A percentile compares a stretch with the other conserved stretches of the same genome.
These are phyloP conservation scores for Cariama cristata DNA, from an alignment of 2,113 vertebrate genomes.

Conservation along the genomic window DNA sequence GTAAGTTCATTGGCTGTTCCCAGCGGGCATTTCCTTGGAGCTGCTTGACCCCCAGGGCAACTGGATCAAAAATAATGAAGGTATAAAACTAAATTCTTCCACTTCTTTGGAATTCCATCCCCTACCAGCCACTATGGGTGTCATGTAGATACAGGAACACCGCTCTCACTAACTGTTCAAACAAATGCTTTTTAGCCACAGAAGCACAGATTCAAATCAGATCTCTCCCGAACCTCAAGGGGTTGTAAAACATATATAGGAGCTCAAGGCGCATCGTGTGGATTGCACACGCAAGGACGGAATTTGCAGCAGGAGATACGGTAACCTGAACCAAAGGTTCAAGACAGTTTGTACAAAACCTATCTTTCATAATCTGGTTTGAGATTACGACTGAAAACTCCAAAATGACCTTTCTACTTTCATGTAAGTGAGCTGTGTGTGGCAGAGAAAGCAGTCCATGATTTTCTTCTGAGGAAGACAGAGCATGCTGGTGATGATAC, in stretches of 20 bases:
- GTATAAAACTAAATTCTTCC: not conserved
- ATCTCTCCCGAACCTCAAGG: not conserved
- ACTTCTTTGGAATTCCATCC: not conserved
- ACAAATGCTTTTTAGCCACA: no score
- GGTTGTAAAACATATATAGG: accelerated
- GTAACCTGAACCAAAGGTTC: not conserved
- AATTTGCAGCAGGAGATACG: not conserved
- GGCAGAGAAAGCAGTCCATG: not conserved
- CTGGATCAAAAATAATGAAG: constrained; percentile 44
- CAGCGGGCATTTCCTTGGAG: constrained; percentile 74
- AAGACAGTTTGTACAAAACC: not conserved
- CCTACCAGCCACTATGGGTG: accelerated
- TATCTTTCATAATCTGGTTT: not conserved
- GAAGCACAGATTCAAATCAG: accelerated
- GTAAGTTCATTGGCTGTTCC: constrained; percentile 79
- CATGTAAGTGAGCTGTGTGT: not conserved
- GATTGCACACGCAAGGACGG: not conserved
- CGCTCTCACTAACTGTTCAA: no score
- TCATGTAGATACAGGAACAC: not conserved
- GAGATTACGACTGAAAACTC: not conserved
- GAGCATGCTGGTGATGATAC: not conserved
- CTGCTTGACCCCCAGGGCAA: constrained; percentile 75
- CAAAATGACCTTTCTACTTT: accelerated
- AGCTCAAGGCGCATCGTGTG: not conserved
- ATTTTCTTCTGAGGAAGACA: not conserved